phyloP scores from a whole-genome alignment of 2,888 invertebrate species.

The Drosophila lacicola region DNA sequence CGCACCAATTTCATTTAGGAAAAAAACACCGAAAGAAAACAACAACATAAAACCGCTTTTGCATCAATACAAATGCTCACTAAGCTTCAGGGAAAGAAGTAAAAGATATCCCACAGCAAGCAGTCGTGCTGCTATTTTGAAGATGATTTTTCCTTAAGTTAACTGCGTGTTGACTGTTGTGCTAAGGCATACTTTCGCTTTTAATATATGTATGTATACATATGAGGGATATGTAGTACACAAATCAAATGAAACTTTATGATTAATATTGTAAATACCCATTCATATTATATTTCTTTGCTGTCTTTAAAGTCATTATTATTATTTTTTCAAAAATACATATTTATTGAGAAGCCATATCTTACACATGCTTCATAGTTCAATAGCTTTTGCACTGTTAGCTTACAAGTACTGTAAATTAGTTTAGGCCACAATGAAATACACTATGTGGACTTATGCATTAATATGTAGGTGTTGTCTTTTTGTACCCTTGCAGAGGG shows the following conservation, averaged over 20 bases:
- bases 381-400: no score
- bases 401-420: no score
- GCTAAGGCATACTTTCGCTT: slow-evolving; percentile 38
- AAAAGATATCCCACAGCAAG: slow-evolving; percentile 72
- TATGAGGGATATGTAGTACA: background rate
- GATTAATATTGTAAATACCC: background rate
- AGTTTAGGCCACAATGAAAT: no score
- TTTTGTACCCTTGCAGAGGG: no score
- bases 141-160: slow-evolving; percentile 65
- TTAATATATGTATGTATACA: slow-evolving; percentile 25
- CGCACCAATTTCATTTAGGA: slow-evolving; percentile 73
- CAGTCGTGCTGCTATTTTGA: slow-evolving; percentile 74
- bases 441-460: no score
- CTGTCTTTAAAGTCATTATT: no score
- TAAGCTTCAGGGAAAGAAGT: slow-evolving; percentile 75
- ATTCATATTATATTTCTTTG: background rate
- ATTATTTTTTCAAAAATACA: no score
- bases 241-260: slow-evolving; percentile 11
- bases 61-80: slow-evolving; percentile 51
- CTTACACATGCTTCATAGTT: no score
- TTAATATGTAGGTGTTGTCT: no score
- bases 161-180: slow-evolving; percentile 39
- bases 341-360: no score
- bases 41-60: slow-evolving; percentile 63
- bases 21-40: slow-evolving; percentile 55